These are phyloP conservation scores for Atherinomorus stipes DNA, from an alignment of 2,113 vertebrate species.

Conservation along the genomic window DNA sequence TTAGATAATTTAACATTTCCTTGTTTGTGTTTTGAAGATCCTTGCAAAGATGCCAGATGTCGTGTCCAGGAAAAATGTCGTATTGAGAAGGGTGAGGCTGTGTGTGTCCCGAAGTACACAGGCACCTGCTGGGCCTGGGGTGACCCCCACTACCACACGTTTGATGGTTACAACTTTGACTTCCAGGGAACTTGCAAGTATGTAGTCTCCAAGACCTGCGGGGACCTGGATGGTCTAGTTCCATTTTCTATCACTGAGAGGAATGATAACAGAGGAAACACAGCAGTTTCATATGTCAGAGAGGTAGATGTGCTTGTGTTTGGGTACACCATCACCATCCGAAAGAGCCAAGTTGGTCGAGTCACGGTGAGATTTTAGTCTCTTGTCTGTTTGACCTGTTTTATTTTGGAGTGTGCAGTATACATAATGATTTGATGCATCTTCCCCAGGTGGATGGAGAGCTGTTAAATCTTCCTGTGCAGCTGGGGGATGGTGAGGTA, in stretches of 20 bases:
- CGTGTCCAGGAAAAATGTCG: conserved; percentile 83
- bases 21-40: conserved; percentile 75
- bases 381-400: background rate
- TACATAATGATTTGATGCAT: background rate
- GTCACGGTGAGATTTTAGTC: conserved; percentile 81
- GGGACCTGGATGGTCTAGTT: conserved; percentile 64
- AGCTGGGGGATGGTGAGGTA: conserved; percentile 43
- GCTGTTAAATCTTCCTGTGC: conserved; percentile 79
- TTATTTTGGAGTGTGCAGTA: background rate
- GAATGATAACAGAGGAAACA: conserved; percentile 84
- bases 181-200: conserved; percentile 88
- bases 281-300: conserved; percentile 80
- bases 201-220: conserved; percentile 76
- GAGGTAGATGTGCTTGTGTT: conserved; percentile 77
- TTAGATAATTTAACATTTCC: background rate
- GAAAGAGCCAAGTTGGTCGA: conserved; percentile 76
- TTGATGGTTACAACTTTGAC: conserved; percentile 82
- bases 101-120: conserved; percentile 79
- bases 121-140: conserved; percentile 82
- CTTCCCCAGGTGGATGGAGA: conserved; percentile 73
- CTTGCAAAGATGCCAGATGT: conserved; percentile 81
- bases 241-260: conserved; percentile 85
- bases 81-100: conserved; percentile 59
- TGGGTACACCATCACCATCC: conserved; percentile 75
- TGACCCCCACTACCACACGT: conserved; percentile 86